Evolutionary conservation across 2,888 invertebrate genomes (phyloP).

Genomic region (Protophormia terraenovae): DNA sequence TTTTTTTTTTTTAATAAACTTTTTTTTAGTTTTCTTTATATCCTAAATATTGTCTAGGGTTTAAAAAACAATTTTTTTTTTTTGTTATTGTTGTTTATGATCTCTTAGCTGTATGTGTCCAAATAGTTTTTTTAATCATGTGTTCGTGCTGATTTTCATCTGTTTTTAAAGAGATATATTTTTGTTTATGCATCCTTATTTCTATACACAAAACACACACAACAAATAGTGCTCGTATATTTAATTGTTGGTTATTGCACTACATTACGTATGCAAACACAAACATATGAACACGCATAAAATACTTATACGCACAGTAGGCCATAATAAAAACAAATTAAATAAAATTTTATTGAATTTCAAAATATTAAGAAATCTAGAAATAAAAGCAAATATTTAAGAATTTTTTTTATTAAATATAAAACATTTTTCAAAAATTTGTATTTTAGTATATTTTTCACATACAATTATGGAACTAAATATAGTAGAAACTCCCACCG

Average conservation of each 20-base stretch:
- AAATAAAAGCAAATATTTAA: no score
- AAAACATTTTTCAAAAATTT: no score
- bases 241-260: constrained; percentile 11
- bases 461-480: no score
- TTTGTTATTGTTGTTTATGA: not conserved
- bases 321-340: no score
- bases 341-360: not conserved
- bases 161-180: constrained; percentile 37
- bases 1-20: not conserved
- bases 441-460: no score
- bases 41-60: not conserved
- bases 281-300: not conserved
- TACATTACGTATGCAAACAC: not conserved
- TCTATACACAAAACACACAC: not conserved
- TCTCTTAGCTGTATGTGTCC: no score
- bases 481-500: no score
- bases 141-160: constrained; percentile 52
- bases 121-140: constrained; percentile 23
- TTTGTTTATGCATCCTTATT: constrained; percentile 28
- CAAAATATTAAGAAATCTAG: no score
- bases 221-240: not conserved
- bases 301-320: constrained; percentile 25
- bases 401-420: no score
- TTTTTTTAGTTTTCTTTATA: not conserved
- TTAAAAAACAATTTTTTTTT: not conserved